These are phyloP conservation scores for Epinotia ramella DNA, from an alignment of 2,888 invertebrate species.

Conservation along the genomic window DNA sequence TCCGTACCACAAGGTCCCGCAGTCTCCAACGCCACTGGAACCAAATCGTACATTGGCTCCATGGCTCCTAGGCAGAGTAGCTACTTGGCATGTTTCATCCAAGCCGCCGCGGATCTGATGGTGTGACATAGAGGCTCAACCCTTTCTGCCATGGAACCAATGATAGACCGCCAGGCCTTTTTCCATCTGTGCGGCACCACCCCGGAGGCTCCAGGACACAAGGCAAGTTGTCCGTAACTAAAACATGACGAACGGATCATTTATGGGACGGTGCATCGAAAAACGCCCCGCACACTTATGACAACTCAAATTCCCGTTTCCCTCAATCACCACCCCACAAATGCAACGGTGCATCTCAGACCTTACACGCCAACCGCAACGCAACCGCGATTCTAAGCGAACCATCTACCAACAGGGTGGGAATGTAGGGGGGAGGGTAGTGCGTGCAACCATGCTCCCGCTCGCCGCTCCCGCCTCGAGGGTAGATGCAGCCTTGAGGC, in stretches of 20 bases:
- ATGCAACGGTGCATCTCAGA: background rate
- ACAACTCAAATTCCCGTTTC: background rate
- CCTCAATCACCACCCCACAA: background rate
- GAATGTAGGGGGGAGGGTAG: background rate
- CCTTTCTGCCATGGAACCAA: background rate
- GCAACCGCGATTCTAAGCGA: background rate
- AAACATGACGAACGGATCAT: background rate
- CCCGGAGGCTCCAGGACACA: background rate
- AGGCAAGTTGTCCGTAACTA: background rate
- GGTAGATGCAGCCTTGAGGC: too few species aligned
- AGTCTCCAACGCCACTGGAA: too few species aligned
- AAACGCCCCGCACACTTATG: background rate
- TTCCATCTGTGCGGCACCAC: background rate
- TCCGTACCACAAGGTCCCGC: too few species aligned
- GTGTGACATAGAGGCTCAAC: too few species aligned
- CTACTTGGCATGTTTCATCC: too few species aligned
- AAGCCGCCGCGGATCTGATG: too few species aligned
- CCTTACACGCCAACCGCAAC: background rate
- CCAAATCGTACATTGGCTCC: too few species aligned
- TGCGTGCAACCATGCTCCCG: background rate
- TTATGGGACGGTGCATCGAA: background rate
- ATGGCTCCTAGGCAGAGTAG: too few species aligned
- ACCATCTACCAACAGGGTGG: background rate
- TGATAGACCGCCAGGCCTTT: background rate
- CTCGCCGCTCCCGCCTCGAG: too few species aligned